Evolutionary conservation across 2,113 vertebrate genomes (phyloP), one percentile per base, ranked within the genome.

Genomic region (Alouatta palliata): DNA sequence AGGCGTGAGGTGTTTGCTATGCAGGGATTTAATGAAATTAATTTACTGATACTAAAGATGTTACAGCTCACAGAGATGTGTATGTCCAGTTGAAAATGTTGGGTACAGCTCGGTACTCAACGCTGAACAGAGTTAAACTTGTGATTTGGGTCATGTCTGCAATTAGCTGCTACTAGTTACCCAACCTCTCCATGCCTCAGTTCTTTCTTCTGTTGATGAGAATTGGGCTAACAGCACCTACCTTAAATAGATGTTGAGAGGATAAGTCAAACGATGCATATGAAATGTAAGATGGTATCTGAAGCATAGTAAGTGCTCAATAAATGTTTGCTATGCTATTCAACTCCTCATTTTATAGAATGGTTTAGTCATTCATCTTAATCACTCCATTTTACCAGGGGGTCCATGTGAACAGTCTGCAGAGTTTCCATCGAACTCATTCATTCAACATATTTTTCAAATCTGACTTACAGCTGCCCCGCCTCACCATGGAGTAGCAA

Each of bases 91-190:
- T 54, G 16, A 58, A 54, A 90, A 73, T 7, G 12, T 23, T 37
- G 9, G 10, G 2, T 1, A 14, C n/a, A 45, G 6, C 3, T 75
- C 70, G 81, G 40, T 2, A 70, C 0, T 5, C 20, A 8, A 54
- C 11, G 3, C 45, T 11, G 3, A 17, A 43, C 32, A 23, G 43
- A 32, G 20, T 35, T 56, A 56, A 61, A 32, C 52, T 30, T 17
- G 20, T 56, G 10, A 52, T 77, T 75, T 56, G 21, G 16, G 16
- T 86, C 61, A 12, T 2, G 1, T 58, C 47, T 94, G 8, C 10
- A 49, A 1, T 49, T 27, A 83, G 8, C 32, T 64, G 37, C 37
- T 30, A 1, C 73, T 83, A 90, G 11, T 71, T 80, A 70, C 20
- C 87, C 40, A 45, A n/a, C 43, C 16, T 25, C 95, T 73, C 17